Base-by-base conservation (phyloP, 2,888 invertebrate species). In the Nudaria mundana region DNA sequence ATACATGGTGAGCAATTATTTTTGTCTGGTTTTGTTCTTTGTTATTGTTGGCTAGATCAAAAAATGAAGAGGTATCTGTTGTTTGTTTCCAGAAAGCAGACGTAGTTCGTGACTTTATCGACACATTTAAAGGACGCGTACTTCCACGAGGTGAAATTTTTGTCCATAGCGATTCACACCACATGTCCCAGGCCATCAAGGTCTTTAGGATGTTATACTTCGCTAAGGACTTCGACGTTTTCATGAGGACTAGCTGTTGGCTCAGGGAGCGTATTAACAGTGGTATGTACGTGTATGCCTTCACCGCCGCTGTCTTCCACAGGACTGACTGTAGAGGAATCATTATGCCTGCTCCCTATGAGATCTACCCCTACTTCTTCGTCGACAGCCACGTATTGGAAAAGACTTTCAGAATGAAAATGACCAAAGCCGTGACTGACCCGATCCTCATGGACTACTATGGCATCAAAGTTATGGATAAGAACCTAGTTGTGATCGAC, bases 311-410 rank as follows among this genome's bases (percentile, higher is more conserved):
- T 44, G 86, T 94, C 32, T 90, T 93, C 71, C 93, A 94, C 71
- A 91, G 93, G 32, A 69, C 75, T 4, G 94, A 94, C 66, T 91
- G 92, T 73, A 83, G 89, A 42, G 93, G 93, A 31, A 81, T 95
- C 52, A 85, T 91, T 30, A 73, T 95, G 13, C 95, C 95, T 14
- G 91, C 94, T 15, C 91, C 92, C 26, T 95, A 95, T 69, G 95
- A 95, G 79, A 91, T 95, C 72, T 91, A 92, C 79, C 95, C 95
- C 2, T 91, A 94, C 74, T 91, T 92, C 80, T 95, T 94, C 89
- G 92, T 94, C 70, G 93, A 93, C 79, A 84, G 91, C 58, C 91
- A 93, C 62, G 89, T 93, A 60, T 92, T 95, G 56, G 91, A 92
- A 63, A 90, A 92, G 62, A 94, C 92, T 1, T 89, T 92, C 59